These are phyloP conservation scores for Athalia cordata DNA, from an alignment of 2,888 invertebrate genomes.

Conservation along the genomic window DNA sequence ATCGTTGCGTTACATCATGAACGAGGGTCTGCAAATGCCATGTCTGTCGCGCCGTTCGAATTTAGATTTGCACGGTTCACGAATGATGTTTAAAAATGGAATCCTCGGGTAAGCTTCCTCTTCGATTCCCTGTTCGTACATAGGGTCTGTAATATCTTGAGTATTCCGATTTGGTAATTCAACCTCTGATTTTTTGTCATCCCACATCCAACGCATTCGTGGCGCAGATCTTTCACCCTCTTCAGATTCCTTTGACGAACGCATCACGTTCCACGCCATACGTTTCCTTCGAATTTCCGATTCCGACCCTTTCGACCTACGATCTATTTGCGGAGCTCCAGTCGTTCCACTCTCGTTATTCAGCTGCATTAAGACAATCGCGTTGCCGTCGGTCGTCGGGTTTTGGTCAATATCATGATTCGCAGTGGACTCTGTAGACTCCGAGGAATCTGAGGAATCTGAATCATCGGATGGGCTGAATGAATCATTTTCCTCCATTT, in stretches of 20 bases:
- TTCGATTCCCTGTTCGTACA: no score
- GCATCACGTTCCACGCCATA: slow-evolving; percentile 1
- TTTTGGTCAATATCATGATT: no score
- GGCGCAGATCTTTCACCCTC: background rate
- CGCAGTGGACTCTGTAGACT: background rate
- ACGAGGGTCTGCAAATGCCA: slow-evolving; percentile 5
- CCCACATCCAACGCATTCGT: slow-evolving; percentile 11
- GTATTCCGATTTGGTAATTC: background rate
- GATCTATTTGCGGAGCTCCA: background rate
- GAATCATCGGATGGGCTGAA: background rate
- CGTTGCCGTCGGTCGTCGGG: no score
- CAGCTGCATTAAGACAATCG: no score
- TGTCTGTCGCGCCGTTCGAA: slow-evolving; percentile 26
- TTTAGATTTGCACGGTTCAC: slow-evolving; percentile 1
- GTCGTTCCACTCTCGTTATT: background rate
- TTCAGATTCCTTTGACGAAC: background rate
- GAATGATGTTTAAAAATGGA: no score
- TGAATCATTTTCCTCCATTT: background rate
- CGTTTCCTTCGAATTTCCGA: slow-evolving; percentile 8
- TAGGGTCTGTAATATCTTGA: background rate
- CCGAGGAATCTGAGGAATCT: background rate
- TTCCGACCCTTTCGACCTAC: background rate
- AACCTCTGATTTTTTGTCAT: slow-evolving; percentile 21
- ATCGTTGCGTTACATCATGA: background rate
- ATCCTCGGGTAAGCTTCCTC: no score